Evolutionary conservation across 1,140 invertebrate genomes (phyloP).

Genomic region (Cherax destructor): DNA sequence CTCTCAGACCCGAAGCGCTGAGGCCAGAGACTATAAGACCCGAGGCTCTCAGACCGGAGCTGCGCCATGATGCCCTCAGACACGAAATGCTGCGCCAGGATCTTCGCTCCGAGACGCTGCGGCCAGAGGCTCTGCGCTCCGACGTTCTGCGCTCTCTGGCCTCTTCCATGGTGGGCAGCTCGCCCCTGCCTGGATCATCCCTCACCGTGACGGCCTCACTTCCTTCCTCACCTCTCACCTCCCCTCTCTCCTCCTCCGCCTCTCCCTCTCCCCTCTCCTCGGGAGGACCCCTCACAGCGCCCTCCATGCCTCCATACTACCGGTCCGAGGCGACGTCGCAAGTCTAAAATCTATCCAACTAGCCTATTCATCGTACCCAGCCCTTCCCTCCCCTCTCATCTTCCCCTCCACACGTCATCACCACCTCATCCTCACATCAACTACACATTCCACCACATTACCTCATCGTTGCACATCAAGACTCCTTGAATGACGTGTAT

Average conservation of each 20-base stretch:
- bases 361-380: neutral
- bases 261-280: conserved; percentile 61
- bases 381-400: neutral
- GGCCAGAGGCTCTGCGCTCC: conserved; percentile 52
- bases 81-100: conserved; percentile 62
- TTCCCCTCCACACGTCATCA: neutral
- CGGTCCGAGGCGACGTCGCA: conserved; percentile 56
- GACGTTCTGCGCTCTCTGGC: conserved; percentile 57
- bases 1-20: conserved; percentile 49
- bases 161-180: conserved; percentile 37
- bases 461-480: neutral
- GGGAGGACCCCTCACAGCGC: conserved; percentile 33
- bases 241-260: conserved; percentile 55
- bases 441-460: neutral
- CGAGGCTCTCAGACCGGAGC: conserved; percentile 47
- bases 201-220: conserved; percentile 64
- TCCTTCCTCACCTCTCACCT: conserved; percentile 61
- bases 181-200: conserved; percentile 42
- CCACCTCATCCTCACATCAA: conserved; percentile 1
- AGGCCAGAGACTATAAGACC: conserved; percentile 56
- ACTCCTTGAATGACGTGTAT: conserved; percentile 5
- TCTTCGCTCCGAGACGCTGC: conserved; percentile 41
- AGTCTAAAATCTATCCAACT: conserved; percentile 32
- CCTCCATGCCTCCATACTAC: conserved; percentile 56
- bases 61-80: conserved; percentile 57